These are phyloP conservation scores for Geotrupes spiniger DNA, from an alignment of 2,888 invertebrate species.

Conservation along the genomic window DNA sequence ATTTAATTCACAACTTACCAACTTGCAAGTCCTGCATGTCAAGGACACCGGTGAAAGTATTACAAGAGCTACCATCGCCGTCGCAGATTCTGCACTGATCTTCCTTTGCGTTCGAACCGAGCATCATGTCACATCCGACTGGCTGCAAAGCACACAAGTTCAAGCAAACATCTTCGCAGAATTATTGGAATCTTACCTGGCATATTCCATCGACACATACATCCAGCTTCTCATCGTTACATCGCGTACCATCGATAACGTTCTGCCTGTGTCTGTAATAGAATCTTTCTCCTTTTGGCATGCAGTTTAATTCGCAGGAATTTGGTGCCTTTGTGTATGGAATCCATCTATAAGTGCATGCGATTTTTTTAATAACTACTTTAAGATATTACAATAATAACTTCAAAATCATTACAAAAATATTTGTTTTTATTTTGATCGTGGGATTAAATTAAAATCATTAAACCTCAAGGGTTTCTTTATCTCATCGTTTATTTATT, in stretches of 20 bases:
- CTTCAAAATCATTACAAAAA: no score
- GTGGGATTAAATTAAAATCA: no score
- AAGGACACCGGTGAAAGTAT: constrained; percentile 70
- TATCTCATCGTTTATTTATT: no score
- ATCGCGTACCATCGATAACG: constrained; percentile 81
- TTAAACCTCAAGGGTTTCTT: no score
- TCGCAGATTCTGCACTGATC: constrained; percentile 91
- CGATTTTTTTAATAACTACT: not conserved
- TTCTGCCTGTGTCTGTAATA: constrained; percentile 81
- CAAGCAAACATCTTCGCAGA: no score
- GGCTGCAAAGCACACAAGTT: constrained; percentile 57
- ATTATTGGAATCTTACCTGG: constrained; percentile 62
- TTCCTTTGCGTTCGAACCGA: constrained; percentile 82
- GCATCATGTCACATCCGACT: constrained; percentile 92
- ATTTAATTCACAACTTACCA: constrained; percentile 53
- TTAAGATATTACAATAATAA: no score
- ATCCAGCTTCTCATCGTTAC: constrained; percentile 78
- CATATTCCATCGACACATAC: constrained; percentile 95
- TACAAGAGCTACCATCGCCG: constrained; percentile 87
- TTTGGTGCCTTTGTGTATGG: constrained; percentile 85
- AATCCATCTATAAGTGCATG: constrained; percentile 67
- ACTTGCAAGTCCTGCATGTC: constrained; percentile 70
- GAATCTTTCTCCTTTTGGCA: constrained; percentile 87
- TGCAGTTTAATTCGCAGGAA: constrained; percentile 94
- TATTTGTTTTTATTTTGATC: no score